Percentiles rank a stretch among this genome's conserved stretches.
These are phyloP conservation scores for Catharus fuscescens DNA, from an alignment of 2,113 vertebrate species.

Conservation along the genomic window DNA sequence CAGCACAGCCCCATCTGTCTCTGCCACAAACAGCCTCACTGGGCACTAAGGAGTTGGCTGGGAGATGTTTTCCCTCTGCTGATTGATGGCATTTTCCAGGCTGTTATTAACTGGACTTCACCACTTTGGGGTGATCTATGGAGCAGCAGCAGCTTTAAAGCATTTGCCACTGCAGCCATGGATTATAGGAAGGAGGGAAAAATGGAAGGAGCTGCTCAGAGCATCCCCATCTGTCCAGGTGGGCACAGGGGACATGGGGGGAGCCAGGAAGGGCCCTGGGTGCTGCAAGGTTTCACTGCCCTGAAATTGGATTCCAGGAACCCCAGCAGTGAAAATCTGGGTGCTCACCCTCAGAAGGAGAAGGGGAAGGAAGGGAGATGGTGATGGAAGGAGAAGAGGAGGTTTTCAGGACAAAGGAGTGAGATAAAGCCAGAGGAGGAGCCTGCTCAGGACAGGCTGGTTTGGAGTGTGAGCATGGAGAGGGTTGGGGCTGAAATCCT, in stretches of 20 bases:
- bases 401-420: neutral
- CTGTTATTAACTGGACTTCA: slow-evolving; percentile 73
- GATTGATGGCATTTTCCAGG: slow-evolving; percentile 73
- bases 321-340: slow-evolving; percentile 1
- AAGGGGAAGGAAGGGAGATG: neutral
- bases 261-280: slow-evolving; percentile 41
- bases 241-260: neutral
- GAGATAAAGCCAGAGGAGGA: neutral
- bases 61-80: slow-evolving; percentile 27
- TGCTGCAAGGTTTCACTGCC: slow-evolving; percentile 3
- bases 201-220: slow-evolving; percentile 68
- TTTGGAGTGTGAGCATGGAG: neutral
- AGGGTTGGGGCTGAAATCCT: neutral
- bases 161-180: slow-evolving; percentile 51
- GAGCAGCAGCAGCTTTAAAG: slow-evolving; percentile 68
- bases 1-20: slow-evolving; percentile 35
- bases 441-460: neutral
- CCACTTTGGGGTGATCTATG: slow-evolving; percentile 75
- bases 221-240: slow-evolving; percentile 53
- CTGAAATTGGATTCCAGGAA: neutral
- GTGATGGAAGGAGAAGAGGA: neutral
- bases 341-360: neutral
- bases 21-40: slow-evolving; percentile 22
- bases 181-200: slow-evolving; percentile 60
- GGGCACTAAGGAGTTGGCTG: slow-evolving; percentile 46